A percentile compares a stretch with the other conserved stretches of the same genome.
These are phyloP conservation scores for Dipodomys spectabilis DNA, from an alignment of 2,113 vertebrate genomes.

Conservation along the genomic window DNA sequence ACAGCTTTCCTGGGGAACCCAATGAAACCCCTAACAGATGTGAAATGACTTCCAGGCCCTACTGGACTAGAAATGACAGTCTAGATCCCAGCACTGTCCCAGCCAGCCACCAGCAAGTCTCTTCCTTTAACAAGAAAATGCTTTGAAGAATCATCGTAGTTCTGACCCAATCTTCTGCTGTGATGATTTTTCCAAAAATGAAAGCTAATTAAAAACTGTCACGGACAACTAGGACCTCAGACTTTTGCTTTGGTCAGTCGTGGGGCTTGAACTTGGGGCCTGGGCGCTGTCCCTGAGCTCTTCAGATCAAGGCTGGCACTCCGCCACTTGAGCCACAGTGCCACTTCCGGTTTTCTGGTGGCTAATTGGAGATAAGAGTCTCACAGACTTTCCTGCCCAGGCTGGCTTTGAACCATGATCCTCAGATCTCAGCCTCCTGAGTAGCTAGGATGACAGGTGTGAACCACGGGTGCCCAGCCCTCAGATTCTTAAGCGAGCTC, in stretches of 20 bases:
- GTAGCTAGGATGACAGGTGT: no score
- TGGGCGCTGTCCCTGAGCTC: no score
- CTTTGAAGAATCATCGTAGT: background rate
- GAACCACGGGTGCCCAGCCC: no score
- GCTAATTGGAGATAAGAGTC: no score
- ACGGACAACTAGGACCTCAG: background rate
- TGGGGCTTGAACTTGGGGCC: no score
- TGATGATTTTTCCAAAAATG: background rate
- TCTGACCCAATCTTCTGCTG: background rate
- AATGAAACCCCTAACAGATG: background rate
- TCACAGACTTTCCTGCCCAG: no score
- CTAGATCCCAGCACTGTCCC: background rate
- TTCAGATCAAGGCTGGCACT: no score
- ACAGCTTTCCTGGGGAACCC: background rate
- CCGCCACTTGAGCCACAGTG: no score
- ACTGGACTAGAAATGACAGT: no score
- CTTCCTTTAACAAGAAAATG: background rate
- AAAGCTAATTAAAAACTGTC: slow-evolving; percentile 19
- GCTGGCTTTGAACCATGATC: no score
- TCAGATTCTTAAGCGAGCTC: background rate
- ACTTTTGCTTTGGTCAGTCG: background rate
- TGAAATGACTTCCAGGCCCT: background rate
- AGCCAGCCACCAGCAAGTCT: background rate
- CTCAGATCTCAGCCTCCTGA: no score
- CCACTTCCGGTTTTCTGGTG: no score